phyloP scores from a whole-genome alignment of 2,888 invertebrate genomes.

The Euspilapteryx auroguttella region DNA sequence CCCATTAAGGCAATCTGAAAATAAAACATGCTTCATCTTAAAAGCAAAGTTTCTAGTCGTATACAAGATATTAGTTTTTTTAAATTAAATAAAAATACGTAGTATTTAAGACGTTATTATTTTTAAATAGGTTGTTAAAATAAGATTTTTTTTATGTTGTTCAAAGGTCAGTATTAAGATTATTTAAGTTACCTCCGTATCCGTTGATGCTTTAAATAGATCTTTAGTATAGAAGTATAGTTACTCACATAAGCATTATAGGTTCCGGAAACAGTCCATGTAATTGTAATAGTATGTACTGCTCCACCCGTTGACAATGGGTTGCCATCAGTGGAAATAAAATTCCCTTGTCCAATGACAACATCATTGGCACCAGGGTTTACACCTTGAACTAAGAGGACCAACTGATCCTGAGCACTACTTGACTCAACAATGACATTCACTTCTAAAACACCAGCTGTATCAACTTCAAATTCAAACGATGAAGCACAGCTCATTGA shows the following conservation, averaged over 20 bases:
- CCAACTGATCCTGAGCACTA: constrained; percentile 13
- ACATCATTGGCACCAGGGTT: constrained; percentile 10
- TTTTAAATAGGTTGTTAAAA: no score
- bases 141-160: no score
- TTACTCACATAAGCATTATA: constrained; percentile 20
- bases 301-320: constrained; percentile 10
- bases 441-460: constrained; percentile 19
- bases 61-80: no score
- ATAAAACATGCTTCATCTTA: no score
- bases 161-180: no score
- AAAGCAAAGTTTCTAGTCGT: no score
- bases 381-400: constrained; percentile 13
- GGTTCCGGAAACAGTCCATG: constrained; percentile 9
- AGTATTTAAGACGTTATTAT: no score
- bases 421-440: constrained; percentile 17
- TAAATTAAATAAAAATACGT: no score
- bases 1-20: constrained; percentile 12
- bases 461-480: constrained; percentile 14
- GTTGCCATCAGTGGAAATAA: constrained; percentile 1
- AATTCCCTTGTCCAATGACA: constrained; percentile 3
- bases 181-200: no score
- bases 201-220: no score
- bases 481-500: constrained; percentile 13
- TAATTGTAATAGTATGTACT: constrained; percentile 14
- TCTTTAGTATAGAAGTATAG: no score